Base-by-base conservation (phyloP, 1,140 invertebrate genomes). In the Drosophila baimaii region DNA sequence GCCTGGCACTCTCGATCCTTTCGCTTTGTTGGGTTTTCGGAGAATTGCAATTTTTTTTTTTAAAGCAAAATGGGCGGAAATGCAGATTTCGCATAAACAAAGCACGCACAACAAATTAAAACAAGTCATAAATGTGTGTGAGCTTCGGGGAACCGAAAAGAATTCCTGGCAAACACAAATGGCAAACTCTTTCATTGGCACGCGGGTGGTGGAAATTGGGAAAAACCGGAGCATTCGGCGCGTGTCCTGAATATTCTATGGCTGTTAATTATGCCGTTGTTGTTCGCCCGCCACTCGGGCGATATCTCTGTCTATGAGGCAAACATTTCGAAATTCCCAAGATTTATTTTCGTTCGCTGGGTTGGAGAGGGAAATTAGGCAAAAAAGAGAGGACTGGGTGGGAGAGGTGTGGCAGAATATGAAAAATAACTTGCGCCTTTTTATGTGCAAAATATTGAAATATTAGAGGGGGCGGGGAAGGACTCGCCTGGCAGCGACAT, bases 371-470 rank as follows among this genome's bases (percentile, higher is more conserved):
- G 70, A 84, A 89, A 88, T 88, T 89, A 88, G 83, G 79, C 66
- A 66, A 62, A 68, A 70, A 64, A 79, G 78, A 66, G 66, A 68
- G 23, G n/a, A 19, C 51, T 52, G 49, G 29, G 31, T 33, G 31
- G 8, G 47, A 43, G 71, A 64, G 69, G 71, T 37, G 58, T 39
- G 55, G 46, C 61, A 37, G 66, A 78, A 46, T 81, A 81, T 89
- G 80, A 89, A 89, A 89, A 89, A 89, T 88, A 88, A 68, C 84
- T 84, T 84, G 88, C 80, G 84, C 84, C 84, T 89, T 89, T 78
- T 89, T 89, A 84, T 88, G 64, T 77, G 80, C 68, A 76, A 88
- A 81, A 89, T 89, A 89, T 89, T 89, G 84, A 89, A 89, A 89
- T 89, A 89, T 89, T 75, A 84, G 77, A 25, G 58, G 52, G 29